These are phyloP conservation scores for Anodontia alba DNA, from an alignment of 2,888 invertebrate species.

Conservation along the genomic window DNA sequence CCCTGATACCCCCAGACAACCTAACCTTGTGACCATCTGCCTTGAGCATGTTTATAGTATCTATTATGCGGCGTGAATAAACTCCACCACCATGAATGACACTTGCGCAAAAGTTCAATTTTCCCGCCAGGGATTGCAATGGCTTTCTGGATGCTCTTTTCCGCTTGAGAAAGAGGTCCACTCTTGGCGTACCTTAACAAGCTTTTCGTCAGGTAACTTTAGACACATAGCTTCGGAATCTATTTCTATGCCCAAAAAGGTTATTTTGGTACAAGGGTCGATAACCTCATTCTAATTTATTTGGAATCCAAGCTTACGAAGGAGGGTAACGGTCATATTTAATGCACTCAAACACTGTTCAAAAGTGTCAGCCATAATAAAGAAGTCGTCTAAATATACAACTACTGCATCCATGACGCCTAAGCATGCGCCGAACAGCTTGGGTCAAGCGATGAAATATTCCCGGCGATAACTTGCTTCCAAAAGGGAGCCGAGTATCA, in stretches of 20 bases:
- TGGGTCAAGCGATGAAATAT: background rate
- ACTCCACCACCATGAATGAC: too few species aligned
- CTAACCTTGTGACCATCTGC: conserved; percentile 12
- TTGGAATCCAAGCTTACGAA: background rate
- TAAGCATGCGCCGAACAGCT: background rate
- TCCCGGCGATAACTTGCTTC: background rate
- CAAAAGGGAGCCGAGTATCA: background rate
- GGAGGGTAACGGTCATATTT: background rate
- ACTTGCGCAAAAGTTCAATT: too few species aligned
- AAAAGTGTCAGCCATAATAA: background rate
- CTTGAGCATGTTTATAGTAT: too few species aligned
- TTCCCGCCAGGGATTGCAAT: background rate
- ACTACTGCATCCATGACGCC: background rate
- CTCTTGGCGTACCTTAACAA: background rate
- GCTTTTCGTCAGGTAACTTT: background rate
- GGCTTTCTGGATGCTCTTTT: background rate
- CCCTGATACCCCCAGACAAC: background rate
- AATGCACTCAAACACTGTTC: background rate
- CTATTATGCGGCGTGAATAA: too few species aligned
- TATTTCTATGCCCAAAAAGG: background rate
- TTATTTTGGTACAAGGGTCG: background rate
- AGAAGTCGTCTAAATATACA: background rate
- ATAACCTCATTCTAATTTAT: background rate
- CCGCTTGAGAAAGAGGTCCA: background rate
- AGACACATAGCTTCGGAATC: background rate